Evolutionary conservation across 2,113 vertebrate genomes (phyloP).

Genomic region (Oceanodroma tethys): DNA sequence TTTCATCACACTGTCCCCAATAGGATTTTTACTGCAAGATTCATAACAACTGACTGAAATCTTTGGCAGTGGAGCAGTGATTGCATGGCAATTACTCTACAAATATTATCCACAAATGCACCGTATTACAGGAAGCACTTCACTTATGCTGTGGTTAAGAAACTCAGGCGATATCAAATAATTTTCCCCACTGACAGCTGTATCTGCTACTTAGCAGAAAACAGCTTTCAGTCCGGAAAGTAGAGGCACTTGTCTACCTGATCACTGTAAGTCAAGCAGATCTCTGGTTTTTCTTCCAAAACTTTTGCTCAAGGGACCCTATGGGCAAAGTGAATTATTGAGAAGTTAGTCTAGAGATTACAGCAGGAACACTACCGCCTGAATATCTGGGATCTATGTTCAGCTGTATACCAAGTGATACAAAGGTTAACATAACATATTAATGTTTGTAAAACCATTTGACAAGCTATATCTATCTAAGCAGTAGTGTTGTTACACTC

Average conservation of each 20-base stretch:
- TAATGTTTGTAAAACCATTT: not conserved
- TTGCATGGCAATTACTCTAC: constrained; percentile 45
- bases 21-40: constrained; percentile 22
- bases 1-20: not conserved
- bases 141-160: constrained; percentile 12
- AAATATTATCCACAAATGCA: constrained; percentile 48
- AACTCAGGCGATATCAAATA: constrained; percentile 3
- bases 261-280: not conserved
- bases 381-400: not conserved
- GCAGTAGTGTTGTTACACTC: not conserved
- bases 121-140: constrained; percentile 43
- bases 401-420: not conserved
- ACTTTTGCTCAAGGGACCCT: not conserved
- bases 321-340: not conserved
- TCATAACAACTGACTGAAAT: constrained; percentile 29
- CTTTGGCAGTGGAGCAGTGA: constrained; percentile 20
- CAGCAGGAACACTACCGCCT: not conserved
- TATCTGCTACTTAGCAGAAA: constrained; percentile 29
- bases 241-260: not conserved
- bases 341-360: not conserved
- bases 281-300: not conserved
- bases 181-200: constrained; percentile 4
- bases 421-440: not conserved
- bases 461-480: not conserved
- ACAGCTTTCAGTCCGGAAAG: not conserved